Conservation (phyloP, 2,888 invertebrate genomes). For the Taphrorychus bicolor region DNA sequence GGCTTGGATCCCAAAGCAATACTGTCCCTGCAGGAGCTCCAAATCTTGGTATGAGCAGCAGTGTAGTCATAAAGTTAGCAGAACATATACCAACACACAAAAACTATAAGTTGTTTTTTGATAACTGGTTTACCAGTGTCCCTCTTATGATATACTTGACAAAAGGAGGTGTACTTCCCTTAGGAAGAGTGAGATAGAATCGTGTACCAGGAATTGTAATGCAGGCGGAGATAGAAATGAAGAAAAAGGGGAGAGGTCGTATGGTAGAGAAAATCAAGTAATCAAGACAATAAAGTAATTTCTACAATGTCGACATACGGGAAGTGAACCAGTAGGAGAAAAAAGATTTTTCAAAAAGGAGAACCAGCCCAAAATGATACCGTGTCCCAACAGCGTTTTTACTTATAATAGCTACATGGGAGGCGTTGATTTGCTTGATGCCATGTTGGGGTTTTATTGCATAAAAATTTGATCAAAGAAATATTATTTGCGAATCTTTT, state of each 20-base stretch:
- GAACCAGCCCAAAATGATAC: background rate
- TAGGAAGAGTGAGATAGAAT: slow-evolving; percentile 39
- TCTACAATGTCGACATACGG: slow-evolving; percentile 49
- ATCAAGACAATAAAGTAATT: slow-evolving; percentile 51
- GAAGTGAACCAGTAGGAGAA: slow-evolving; percentile 36
- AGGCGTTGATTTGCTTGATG: slow-evolving; percentile 15
- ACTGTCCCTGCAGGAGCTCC: no score
- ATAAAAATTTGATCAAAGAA: slow-evolving; percentile 26
- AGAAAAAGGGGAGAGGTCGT: slow-evolving; percentile 42
- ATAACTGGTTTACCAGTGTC: slow-evolving; percentile 49
- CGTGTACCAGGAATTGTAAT: slow-evolving; percentile 3
- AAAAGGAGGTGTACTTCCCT: slow-evolving; percentile 41
- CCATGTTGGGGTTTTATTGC: slow-evolving; percentile 24
- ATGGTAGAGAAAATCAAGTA: slow-evolving; percentile 43
- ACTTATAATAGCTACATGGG: slow-evolving; percentile 8
- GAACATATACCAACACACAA: background rate
- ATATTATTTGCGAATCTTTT: slow-evolving; percentile 19
- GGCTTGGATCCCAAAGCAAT: no score
- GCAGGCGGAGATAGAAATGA: background rate
- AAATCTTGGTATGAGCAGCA: no score
- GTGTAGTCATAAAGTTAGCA: no score
- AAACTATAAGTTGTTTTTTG: slow-evolving; percentile 45
- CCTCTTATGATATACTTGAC: slow-evolving; percentile 39
- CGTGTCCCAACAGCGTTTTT: background rate
- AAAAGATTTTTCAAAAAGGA: slow-evolving; percentile 36